Conservation (phyloP, 1,140 invertebrate species). For the Neoseiulus cucumeris region DNA sequence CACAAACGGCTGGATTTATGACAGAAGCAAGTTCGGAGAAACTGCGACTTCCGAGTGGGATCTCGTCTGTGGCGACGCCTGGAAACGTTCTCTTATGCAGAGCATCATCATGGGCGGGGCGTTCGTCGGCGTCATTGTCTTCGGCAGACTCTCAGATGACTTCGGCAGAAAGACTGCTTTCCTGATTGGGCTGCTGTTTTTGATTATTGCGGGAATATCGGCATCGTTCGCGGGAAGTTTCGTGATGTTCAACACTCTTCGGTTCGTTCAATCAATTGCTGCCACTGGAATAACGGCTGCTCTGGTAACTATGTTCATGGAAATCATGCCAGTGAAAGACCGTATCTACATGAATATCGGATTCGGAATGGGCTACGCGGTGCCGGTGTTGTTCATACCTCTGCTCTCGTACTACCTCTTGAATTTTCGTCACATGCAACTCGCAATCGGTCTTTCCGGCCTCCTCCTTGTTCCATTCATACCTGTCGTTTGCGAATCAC, state of each 20-base stretch:
- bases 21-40: neutral
- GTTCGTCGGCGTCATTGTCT: neutral
- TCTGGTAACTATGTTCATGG: neutral
- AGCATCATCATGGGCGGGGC: neutral
- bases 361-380: neutral
- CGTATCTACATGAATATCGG: conserved; percentile 8
- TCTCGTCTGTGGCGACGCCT: neutral
- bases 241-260: neutral
- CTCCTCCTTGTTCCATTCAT: neutral
- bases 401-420: conserved; percentile 1
- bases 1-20: neutral
- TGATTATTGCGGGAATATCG: neutral
- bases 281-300: neutral
- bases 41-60: neutral
- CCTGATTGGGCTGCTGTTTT: neutral
- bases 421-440: conserved; percentile 4
- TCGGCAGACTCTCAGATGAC: neutral
- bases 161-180: neutral
- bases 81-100: neutral
- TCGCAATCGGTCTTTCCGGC: neutral
- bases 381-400: neutral
- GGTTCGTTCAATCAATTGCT: neutral
- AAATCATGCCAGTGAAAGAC: neutral
- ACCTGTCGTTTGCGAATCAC: neutral
- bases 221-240: neutral